Conservation (phyloP, 1,140 invertebrate genomes). For the Drosophila kanapiae region DNA sequence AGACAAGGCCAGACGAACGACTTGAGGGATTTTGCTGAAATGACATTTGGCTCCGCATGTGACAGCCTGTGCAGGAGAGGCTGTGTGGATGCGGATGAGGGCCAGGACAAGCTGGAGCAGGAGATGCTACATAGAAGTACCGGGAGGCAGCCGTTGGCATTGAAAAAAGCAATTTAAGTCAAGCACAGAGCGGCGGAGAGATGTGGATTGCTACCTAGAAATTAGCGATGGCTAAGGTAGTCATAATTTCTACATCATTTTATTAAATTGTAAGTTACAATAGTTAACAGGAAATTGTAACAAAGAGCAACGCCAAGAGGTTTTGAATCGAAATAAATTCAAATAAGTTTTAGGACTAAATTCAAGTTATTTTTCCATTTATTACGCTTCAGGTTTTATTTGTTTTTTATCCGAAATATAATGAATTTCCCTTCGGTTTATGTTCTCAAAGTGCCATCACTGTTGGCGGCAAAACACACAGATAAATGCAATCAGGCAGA, state of each 20-base stretch:
- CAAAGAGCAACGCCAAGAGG: background rate
- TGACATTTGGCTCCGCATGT: slow-evolving; percentile 84
- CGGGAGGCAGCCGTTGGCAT: slow-evolving; percentile 66
- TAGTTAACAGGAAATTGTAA: rapidly evolving
- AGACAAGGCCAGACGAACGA: slow-evolving; percentile 73
- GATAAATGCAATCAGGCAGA: slow-evolving; percentile 47
- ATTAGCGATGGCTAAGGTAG: background rate
- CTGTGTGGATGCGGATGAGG: slow-evolving; percentile 3
- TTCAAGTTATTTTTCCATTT: background rate
- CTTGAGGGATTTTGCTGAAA: slow-evolving; percentile 84
- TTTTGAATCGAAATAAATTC: background rate
- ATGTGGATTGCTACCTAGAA: slow-evolving; percentile 16
- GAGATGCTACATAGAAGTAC: slow-evolving; percentile 10
- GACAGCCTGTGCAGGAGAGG: slow-evolving; percentile 58
- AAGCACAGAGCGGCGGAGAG: slow-evolving; percentile 45
- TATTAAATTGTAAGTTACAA: background rate
- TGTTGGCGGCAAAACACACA: slow-evolving; percentile 16
- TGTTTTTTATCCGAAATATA: background rate
- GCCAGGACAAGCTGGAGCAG: slow-evolving; percentile 8
- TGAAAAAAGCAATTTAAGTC: slow-evolving; percentile 82
- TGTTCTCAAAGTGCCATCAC: slow-evolving; percentile 8
- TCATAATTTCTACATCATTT: background rate
- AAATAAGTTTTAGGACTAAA: rapidly evolving
- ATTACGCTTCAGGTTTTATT: background rate
- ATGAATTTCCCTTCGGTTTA: no score